phyloP scores from a whole-genome alignment of 2,888 invertebrate genomes.

The Leptinotarsa tumamoca region DNA sequence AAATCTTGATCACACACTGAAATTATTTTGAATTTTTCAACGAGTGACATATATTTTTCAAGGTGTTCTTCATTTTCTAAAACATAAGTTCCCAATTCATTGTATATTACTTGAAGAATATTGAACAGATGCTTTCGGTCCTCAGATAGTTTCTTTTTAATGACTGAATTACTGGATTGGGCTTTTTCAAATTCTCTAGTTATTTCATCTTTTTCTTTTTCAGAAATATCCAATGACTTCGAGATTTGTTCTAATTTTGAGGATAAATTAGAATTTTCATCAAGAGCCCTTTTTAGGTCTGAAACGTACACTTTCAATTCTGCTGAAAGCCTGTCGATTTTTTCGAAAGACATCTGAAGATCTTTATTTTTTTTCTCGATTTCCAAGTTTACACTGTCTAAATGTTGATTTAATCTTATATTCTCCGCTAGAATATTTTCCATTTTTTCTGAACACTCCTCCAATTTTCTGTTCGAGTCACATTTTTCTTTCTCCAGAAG shows the following conservation, averaged over 20 bases:
- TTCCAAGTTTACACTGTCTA: neutral
- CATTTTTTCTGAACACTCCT: conserved; percentile 11
- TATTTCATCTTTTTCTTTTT: conserved; percentile 10
- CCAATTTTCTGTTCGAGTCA: neutral
- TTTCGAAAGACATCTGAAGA: neutral
- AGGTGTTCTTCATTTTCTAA: neutral
- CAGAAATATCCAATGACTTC: conserved; percentile 6
- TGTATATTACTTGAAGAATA: neutral
- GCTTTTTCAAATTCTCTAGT: neutral
- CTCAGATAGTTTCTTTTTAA: neutral
- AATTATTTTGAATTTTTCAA: neutral
- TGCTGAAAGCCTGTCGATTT: neutral
- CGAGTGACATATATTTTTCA: neutral
- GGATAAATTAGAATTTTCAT: neutral
- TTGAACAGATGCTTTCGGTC: neutral
- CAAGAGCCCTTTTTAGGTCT: neutral
- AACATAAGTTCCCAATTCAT: neutral
- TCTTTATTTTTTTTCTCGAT: neutral
- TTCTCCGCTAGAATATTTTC: conserved; percentile 2
- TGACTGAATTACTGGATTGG: neutral
- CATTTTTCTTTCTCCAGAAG: conserved; percentile 4
- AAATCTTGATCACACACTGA: neutral
- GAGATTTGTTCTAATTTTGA: neutral
- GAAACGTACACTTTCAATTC: neutral
- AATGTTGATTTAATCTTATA: conserved; percentile 22